Evolutionary conservation across 2,888 invertebrate species (phyloP).

Genomic region (Troilus luridus): DNA sequence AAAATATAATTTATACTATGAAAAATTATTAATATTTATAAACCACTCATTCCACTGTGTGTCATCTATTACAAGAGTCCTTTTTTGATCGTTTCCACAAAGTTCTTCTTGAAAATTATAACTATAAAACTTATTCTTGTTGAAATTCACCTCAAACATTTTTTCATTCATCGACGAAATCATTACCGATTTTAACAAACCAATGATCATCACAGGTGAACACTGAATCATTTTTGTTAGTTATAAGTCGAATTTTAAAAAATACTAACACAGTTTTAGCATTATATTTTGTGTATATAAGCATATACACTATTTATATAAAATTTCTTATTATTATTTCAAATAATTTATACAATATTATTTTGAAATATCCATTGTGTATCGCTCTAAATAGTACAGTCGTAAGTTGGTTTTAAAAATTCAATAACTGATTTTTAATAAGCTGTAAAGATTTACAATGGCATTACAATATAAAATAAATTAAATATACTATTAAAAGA

Average conservation of each 20-base stretch:
- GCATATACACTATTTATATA: too few species aligned
- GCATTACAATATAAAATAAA: too few species aligned
- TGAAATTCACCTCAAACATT: not conserved
- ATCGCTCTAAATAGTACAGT: too few species aligned
- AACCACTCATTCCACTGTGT: conserved; percentile 35
- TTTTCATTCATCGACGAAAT: not conserved
- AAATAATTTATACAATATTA: too few species aligned
- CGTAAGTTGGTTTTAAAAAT: too few species aligned
- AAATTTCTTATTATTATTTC: too few species aligned
- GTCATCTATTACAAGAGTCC: not conserved
- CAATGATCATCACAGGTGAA: not conserved
- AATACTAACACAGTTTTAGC: not conserved
- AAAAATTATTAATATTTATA: conserved; percentile 13
- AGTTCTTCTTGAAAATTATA: not conserved
- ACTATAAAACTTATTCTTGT: not conserved
- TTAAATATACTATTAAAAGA: too few species aligned
- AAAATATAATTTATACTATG: not conserved
- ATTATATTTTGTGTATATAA: too few species aligned
- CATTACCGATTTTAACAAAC: not conserved
- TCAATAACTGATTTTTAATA: too few species aligned
- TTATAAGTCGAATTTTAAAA: not conserved
- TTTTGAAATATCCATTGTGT: too few species aligned
- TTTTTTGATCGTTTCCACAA: not conserved
- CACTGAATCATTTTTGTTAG: not conserved
- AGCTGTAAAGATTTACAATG: too few species aligned